phyloP scores from a whole-genome alignment of 2,797 vertebrate genomes.

The Enteromius viviparus region DNA sequence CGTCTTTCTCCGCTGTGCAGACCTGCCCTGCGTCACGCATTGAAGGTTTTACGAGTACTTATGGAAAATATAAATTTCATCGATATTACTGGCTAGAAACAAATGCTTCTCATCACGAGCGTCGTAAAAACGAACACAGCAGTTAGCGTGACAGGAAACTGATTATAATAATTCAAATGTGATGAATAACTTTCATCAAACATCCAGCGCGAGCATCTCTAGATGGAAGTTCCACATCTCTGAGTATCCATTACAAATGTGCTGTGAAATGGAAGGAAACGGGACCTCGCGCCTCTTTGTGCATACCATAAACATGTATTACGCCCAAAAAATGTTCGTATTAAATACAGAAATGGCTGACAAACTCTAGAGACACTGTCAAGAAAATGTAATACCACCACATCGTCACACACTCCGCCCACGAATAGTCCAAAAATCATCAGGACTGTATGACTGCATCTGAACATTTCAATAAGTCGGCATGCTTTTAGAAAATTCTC shows the following conservation, averaged over 20 bases:
- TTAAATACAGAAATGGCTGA: conserved; percentile 63
- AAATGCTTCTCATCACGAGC: conserved; percentile 85
- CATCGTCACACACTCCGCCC: conserved; percentile 43
- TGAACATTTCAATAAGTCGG: conserved; percentile 33
- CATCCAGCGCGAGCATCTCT: conserved; percentile 67
- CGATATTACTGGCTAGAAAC: conserved; percentile 80
- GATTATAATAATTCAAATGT: conserved; percentile 96
- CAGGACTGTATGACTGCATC: conserved; percentile 36
- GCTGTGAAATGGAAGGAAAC: conserved; percentile 72
- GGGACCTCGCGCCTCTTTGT: conserved; percentile 37
- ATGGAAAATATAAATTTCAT: conserved; percentile 81
- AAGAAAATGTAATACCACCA: conserved; percentile 37
- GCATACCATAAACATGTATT: conserved; percentile 68
- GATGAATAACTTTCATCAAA: conserved; percentile 97
- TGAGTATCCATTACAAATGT: conserved; percentile 66
- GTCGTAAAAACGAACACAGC: conserved; percentile 84
- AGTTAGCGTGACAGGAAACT: conserved; percentile 95
- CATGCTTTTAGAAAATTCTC: conserved; percentile 38
- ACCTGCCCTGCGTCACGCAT: conserved; percentile 89
- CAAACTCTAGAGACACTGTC: conserved; percentile 30
- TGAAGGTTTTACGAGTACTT: conserved; percentile 82
- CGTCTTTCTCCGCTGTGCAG: conserved; percentile 54
- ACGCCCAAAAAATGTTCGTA: conserved; percentile 64
- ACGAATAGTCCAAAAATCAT: conserved; percentile 56
- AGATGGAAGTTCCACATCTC: conserved; percentile 63